Conservation (phyloP, 2,888 invertebrate species). For the Archaeoteleia sp. region DNA sequence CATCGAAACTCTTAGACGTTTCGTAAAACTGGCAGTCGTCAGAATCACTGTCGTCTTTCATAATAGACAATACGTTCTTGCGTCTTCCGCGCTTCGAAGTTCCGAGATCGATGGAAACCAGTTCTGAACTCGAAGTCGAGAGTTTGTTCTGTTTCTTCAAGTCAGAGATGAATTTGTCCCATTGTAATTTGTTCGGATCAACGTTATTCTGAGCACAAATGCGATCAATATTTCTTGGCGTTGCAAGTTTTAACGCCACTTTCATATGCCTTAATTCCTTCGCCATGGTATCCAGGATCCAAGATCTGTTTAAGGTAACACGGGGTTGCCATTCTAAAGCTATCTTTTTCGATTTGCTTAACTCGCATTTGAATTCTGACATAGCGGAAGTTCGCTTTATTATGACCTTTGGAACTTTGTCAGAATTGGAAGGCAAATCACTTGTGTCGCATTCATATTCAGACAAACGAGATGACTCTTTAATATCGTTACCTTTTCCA, state of each 20-base stretch:
- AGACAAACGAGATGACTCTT: slow-evolving; percentile 18
- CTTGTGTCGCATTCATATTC: slow-evolving; percentile 42
- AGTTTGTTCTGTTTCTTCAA: slow-evolving; percentile 57
- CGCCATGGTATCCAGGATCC: slow-evolving; percentile 69
- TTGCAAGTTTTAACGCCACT: slow-evolving; percentile 56
- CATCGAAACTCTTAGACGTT: slow-evolving; percentile 42
- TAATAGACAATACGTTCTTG: slow-evolving; percentile 25
- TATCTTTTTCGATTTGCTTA: slow-evolving; percentile 64
- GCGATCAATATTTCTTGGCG: slow-evolving; percentile 33
- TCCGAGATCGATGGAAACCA: slow-evolving; percentile 41
- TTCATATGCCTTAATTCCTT: slow-evolving; percentile 65
- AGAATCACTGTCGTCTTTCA: slow-evolving; percentile 19
- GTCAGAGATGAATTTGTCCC: slow-evolving; percentile 56
- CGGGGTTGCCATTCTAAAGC: slow-evolving; percentile 70
- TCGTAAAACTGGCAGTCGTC: slow-evolving; percentile 27
- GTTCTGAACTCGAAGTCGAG: slow-evolving; percentile 58
- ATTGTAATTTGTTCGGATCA: slow-evolving; percentile 46
- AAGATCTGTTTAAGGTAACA: slow-evolving; percentile 67
- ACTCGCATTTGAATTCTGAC: slow-evolving; percentile 71
- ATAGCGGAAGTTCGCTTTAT: slow-evolving; percentile 70
- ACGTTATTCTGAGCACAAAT: slow-evolving; percentile 27
- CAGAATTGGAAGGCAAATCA: slow-evolving; percentile 48
- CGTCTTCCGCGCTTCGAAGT: slow-evolving; percentile 27
- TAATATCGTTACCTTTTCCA: slow-evolving; percentile 7
- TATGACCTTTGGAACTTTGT: slow-evolving; percentile 72